Conservation (phyloP, 2,797 vertebrate genomes). For the Galago senegalensis region DNA sequence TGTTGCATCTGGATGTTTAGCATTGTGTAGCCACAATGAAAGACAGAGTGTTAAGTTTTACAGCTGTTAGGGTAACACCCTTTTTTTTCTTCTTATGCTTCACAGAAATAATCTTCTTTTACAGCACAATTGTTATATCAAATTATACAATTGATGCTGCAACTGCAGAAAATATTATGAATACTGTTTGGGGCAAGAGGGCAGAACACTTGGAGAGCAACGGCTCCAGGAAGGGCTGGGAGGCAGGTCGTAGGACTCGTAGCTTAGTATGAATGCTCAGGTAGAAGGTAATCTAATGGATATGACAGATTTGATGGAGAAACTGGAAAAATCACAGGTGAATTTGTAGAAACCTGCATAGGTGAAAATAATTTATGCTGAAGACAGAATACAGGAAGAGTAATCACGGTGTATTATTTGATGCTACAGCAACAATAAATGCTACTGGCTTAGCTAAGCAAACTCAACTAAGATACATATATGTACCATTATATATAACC, state of each 20-base stretch:
- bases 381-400: background rate
- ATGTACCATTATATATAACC: background rate
- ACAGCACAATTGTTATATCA: background rate
- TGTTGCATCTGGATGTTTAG: conserved; percentile 73
- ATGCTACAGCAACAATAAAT: background rate
- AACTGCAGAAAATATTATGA: background rate
- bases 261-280: background rate
- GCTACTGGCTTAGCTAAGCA: background rate
- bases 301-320: background rate
- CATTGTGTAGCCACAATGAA: conserved; percentile 71
- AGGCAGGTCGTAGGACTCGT: background rate
- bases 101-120: conserved; percentile 43
- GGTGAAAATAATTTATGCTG: conserved; percentile 44
- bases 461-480: background rate
- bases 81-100: conserved; percentile 6
- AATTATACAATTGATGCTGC: background rate
- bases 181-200: background rate
- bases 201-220: background rate
- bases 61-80: conserved; percentile 75
- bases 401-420: background rate
- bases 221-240: background rate
- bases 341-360: background rate
- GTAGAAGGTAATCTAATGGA: background rate
- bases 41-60: conserved; percentile 71
- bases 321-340: background rate